Evolutionary conservation across 2,888 invertebrate genomes (phyloP).

Genomic region (Seira musarum): DNA sequence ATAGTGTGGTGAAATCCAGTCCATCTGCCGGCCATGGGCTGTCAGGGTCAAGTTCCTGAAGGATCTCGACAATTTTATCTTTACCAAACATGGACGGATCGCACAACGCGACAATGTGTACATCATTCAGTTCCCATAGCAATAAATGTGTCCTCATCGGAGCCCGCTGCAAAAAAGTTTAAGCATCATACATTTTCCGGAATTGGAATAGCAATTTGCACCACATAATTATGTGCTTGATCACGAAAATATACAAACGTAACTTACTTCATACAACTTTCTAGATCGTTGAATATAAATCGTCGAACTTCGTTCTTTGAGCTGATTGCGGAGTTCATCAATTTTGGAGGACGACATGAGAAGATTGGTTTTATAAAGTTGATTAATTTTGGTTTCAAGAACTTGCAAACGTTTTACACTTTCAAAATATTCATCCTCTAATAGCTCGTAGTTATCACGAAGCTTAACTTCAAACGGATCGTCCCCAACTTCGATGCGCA

Average conservation of each 20-base stretch:
- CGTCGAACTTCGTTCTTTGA: conserved; percentile 93
- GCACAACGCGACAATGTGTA: conserved; percentile 84
- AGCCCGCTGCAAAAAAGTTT: conserved; percentile 69
- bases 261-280: conserved; percentile 77
- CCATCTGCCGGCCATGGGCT: conserved; percentile 95
- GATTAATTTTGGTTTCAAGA: conserved; percentile 88
- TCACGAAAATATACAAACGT: too few species aligned
- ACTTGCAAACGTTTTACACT: conserved; percentile 90
- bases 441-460: conserved; percentile 93
- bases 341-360: conserved; percentile 88
- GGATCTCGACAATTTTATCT: conserved; percentile 80
- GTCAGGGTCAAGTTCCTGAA: conserved; percentile 88
- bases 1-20: conserved; percentile 89
- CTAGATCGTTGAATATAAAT: conserved; percentile 94
- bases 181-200: neutral
- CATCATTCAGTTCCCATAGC: conserved; percentile 86
- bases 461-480: conserved; percentile 98
- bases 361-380: conserved; percentile 86
- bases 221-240: neutral
- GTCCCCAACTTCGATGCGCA: conserved; percentile 93
- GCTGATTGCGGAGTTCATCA: conserved; percentile 89
- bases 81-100: conserved; percentile 90
- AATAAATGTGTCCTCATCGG: conserved; percentile 84
- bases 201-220: neutral
- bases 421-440: conserved; percentile 96